Percentiles rank a stretch among this genome's conserved stretches.
Conservation (phyloP, 2,888 invertebrate genomes). For the Tetropium fuscum region DNA sequence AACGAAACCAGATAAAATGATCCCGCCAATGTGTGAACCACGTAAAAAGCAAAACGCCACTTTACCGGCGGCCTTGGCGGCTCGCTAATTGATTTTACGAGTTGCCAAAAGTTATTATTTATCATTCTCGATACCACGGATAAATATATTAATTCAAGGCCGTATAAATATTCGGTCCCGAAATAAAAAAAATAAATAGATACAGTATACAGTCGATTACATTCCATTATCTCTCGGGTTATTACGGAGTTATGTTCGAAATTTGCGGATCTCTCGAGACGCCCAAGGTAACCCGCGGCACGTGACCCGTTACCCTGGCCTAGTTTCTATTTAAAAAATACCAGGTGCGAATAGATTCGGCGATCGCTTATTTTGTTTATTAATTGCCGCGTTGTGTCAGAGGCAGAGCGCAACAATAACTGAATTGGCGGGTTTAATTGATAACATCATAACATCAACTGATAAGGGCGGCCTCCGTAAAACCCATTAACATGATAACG, state of each 20-base stretch:
- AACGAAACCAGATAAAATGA: background rate
- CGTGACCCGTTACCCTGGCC: constrained; percentile 64
- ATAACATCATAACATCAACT: background rate
- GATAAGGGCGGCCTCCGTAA: too few relatives aligned
- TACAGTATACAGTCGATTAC: constrained; percentile 16
- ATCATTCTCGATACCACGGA: constrained; percentile 26
- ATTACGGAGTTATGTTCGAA: constrained; percentile 28
- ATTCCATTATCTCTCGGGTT: constrained; percentile 15
- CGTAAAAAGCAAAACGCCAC: constrained; percentile 8
- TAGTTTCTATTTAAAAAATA: constrained; percentile 54
- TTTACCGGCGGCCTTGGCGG: constrained; percentile 24
- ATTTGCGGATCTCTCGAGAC: constrained; percentile 41
- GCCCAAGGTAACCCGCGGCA: constrained; percentile 57
- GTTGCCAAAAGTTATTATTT: constrained; percentile 29
- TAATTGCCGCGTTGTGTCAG: constrained; percentile 8
- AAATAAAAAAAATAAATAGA: constrained; percentile 21
- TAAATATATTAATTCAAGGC: constrained; percentile 26
- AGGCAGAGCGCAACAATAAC: constrained; percentile 7
- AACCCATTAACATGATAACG: too few relatives aligned
- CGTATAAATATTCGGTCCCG: constrained; percentile 8
- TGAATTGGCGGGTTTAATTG: constrained; percentile 4
- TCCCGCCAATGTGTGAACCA: constrained; percentile 5
- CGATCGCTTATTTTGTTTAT: constrained; percentile 21
- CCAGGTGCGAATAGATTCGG: constrained; percentile 17
- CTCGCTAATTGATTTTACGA: constrained; percentile 24